Evolutionary conservation across 53 echinoderm and acorn worm genomes (phyloP).

Genomic region (Astropecten irregularis): DNA sequence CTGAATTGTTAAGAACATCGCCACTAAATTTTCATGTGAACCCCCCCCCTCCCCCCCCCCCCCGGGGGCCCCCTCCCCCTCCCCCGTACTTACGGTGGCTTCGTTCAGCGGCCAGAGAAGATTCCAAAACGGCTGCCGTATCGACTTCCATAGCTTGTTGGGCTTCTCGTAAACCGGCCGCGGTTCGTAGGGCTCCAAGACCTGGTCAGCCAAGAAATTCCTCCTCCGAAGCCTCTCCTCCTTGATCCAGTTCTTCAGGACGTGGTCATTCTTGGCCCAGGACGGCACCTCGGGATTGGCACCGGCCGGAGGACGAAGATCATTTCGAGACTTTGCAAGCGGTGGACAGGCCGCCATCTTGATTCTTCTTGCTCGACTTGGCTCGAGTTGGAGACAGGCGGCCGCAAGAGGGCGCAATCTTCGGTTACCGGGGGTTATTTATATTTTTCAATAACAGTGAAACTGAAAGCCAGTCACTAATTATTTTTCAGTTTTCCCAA

Average conservation of each 20-base stretch:
- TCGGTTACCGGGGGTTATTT: too few species aligned
- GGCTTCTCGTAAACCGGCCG: constrained; percentile 28
- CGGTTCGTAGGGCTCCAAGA: constrained; percentile 80
- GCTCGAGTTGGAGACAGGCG: neutral
- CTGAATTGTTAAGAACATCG: too few species aligned
- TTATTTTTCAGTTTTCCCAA: too few species aligned
- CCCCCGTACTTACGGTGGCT: constrained; percentile 76
- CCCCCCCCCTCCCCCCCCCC: too few species aligned
- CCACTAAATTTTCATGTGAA: too few species aligned
- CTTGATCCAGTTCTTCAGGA: constrained; percentile 81
- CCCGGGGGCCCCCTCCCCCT: too few species aligned
- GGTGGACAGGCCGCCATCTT: constrained; percentile 85
- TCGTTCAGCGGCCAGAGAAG: constrained; percentile 69
- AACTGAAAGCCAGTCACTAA: too few species aligned
- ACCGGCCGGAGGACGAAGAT: constrained; percentile 87
- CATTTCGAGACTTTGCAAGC: constrained; percentile 64
- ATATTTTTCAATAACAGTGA: too few species aligned
- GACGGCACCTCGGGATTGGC: constrained; percentile 76
- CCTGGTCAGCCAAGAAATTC: constrained; percentile 86
- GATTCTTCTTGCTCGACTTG: too few species aligned
- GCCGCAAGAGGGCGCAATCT: constrained; percentile 38
- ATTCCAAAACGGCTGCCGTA: constrained; percentile 65
- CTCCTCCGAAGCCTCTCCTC: constrained; percentile 89
- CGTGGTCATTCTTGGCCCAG: constrained; percentile 93
- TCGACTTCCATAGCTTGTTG: constrained; percentile 45